These are phyloP conservation scores for Leucoma salicis DNA, from an alignment of 2,888 invertebrate genomes.

Conservation along the genomic window DNA sequence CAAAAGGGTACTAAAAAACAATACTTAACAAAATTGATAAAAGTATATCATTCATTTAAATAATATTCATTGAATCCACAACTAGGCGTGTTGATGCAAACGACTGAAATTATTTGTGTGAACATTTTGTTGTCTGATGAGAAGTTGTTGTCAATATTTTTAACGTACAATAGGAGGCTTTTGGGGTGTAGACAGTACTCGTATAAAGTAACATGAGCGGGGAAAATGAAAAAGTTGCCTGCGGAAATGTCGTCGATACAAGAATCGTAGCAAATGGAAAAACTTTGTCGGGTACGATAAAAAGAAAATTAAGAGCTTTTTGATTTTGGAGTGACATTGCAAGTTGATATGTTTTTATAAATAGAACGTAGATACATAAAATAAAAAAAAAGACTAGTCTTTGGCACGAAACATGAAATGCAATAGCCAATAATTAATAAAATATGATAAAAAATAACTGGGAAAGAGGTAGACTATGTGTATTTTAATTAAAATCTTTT, in stretches of 20 bases:
- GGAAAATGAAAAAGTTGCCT: slow-evolving; percentile 63
- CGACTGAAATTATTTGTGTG: slow-evolving; percentile 42
- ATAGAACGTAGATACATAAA: too few relatives aligned
- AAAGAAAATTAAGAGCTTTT: slow-evolving; percentile 53
- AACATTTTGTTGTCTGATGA: slow-evolving; percentile 39
- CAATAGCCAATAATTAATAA: too few relatives aligned
- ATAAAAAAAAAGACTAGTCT: too few relatives aligned
- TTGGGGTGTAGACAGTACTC: slow-evolving; percentile 40
- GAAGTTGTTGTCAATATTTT: slow-evolving; percentile 52
- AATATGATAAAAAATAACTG: too few relatives aligned
- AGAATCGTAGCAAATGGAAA: slow-evolving; percentile 62
- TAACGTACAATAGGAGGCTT: slow-evolving; percentile 47
- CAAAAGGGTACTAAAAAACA: not conserved
- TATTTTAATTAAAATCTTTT: too few relatives aligned
- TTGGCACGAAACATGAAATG: too few relatives aligned
- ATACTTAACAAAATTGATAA: slow-evolving; percentile 1
- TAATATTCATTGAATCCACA: slow-evolving; percentile 16
- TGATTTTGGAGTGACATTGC: slow-evolving; percentile 38
- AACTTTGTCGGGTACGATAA: slow-evolving; percentile 54
- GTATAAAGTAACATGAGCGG: slow-evolving; percentile 42
- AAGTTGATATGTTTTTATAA: slow-evolving; percentile 19
- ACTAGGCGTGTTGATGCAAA: slow-evolving; percentile 41
- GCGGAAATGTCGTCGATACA: slow-evolving; percentile 54
- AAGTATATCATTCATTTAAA: slow-evolving; percentile 24
- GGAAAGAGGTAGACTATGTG: too few relatives aligned